Percentiles rank a stretch among this genome's conserved stretches.
Evolutionary conservation across 2,797 vertebrate genomes (phyloP).

Genomic region (Sebastes trivittatus): DNA sequence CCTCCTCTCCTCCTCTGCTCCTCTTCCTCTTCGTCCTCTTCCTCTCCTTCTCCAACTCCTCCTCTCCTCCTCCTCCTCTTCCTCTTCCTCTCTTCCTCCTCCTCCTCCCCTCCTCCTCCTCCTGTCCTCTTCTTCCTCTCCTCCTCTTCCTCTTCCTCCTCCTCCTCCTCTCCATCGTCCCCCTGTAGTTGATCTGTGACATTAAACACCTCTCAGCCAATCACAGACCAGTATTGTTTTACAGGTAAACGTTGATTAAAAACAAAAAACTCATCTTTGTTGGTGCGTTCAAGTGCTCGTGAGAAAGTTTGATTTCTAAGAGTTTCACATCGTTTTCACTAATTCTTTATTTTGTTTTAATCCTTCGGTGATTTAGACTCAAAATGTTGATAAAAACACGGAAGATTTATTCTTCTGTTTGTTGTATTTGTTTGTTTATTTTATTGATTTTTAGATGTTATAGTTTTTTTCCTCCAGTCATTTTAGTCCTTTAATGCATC

Average conservation of each 20-base stretch:
- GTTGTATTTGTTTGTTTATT: not conserved
- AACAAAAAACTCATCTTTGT: too few relatives aligned
- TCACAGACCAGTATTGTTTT: not conserved
- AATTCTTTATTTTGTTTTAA: not conserved
- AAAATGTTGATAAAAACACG: too few relatives aligned
- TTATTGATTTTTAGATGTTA: not conserved
- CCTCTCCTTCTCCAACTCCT: too few relatives aligned
- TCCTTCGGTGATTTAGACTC: not conserved
- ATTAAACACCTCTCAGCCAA: not conserved
- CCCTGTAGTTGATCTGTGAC: not conserved
- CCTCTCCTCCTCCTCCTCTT: too few relatives aligned
- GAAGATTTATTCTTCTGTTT: too few relatives aligned
- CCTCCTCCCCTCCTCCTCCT: too few relatives aligned
- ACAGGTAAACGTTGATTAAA: not conserved
- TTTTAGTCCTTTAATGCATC: not conserved
- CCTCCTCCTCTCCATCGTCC: too few relatives aligned
- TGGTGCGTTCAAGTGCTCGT: not conserved
- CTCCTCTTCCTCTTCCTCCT: too few relatives aligned
- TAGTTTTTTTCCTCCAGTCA: not conserved
- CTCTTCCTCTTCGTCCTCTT: too few relatives aligned
- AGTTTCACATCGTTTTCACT: not conserved
- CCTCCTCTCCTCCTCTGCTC: too few relatives aligned
- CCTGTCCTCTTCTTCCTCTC: too few relatives aligned
- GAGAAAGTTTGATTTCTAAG: not conserved
- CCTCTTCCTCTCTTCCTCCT: too few relatives aligned